phyloP scores from a whole-genome alignment of 37 sponge, comb jelly and placozoan genomes.

The Haliclona indistincta region DNA sequence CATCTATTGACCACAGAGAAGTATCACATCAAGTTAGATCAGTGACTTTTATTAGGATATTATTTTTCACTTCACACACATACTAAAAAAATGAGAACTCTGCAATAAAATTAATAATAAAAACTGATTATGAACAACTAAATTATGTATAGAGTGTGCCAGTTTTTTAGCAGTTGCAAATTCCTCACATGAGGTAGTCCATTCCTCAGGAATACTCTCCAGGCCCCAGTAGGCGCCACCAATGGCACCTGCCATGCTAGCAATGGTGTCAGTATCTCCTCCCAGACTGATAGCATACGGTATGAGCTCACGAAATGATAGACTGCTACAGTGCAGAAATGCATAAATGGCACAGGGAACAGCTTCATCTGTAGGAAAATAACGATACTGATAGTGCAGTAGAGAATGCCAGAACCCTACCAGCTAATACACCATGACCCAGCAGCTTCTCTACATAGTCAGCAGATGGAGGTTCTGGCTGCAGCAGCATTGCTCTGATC shows the following conservation, averaged over 20 bases:
- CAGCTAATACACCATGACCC: slow-evolving; percentile 66
- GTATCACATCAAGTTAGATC: too few relatives aligned
- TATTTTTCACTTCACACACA: too few relatives aligned
- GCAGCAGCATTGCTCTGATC: slow-evolving; percentile 29
- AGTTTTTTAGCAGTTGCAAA: slow-evolving; percentile 14
- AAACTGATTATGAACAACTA: not conserved
- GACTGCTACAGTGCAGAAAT: slow-evolving; percentile 45
- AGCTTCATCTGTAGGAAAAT: slow-evolving; percentile 45
- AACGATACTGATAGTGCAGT: not conserved
- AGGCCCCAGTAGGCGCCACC: slow-evolving; percentile 76
- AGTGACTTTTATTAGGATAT: too few relatives aligned
- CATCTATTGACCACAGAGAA: too few relatives aligned
- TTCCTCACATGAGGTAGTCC: slow-evolving; percentile 48
- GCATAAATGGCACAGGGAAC: slow-evolving; percentile 76
- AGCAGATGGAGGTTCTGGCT: slow-evolving; percentile 36
- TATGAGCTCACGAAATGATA: slow-evolving; percentile 54
- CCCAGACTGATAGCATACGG: slow-evolving; percentile 78
- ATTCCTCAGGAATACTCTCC: slow-evolving; percentile 56
- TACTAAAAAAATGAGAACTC: too few relatives aligned
- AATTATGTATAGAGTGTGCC: slow-evolving; percentile 51
- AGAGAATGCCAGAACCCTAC: not conserved
- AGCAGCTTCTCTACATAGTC: slow-evolving; percentile 38
- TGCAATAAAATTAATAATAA: too few relatives aligned
- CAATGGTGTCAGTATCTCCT: slow-evolving; percentile 88
- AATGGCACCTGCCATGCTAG: slow-evolving; percentile 84